These are phyloP conservation scores for Drosophila pseudotakahashii DNA, from an alignment of 2,888 invertebrate species.

Conservation along the genomic window DNA sequence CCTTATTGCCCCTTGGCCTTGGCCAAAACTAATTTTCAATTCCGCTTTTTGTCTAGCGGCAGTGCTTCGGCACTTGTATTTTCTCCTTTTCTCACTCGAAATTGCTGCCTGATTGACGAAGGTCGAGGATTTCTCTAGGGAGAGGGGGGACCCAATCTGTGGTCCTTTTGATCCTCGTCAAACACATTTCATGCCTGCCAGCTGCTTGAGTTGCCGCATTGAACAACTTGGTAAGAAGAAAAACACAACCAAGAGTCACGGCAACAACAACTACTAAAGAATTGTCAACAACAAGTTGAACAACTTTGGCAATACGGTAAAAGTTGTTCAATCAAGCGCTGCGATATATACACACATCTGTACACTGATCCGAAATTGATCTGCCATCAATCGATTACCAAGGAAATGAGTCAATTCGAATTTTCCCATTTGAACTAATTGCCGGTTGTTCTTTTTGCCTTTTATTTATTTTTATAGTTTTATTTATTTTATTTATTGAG, in stretches of 20 bases:
- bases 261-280: conserved; percentile 16
- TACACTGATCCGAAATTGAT: conserved; percentile 26
- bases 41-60: conserved; percentile 71
- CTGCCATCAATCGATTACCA: conserved; percentile 6
- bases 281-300: conserved; percentile 47
- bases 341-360: not conserved
- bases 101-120: conserved; percentile 66
- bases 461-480: too few species aligned
- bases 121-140: conserved; percentile 43
- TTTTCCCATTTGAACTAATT: not conserved
- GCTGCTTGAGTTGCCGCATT: conserved; percentile 30
- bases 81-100: conserved; percentile 19
- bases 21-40: conserved; percentile 57
- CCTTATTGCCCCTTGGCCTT: conserved; percentile 10
- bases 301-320: conserved; percentile 31
- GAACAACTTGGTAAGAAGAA: conserved; percentile 1
- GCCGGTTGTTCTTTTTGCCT: too few species aligned
- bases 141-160: conserved; percentile 14
- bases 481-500: too few species aligned
- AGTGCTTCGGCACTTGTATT: conserved; percentile 72
- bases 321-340: conserved; percentile 38
- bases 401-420: conserved; percentile 10
- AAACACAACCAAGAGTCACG: conserved; percentile 43
- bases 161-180: conserved; percentile 67
- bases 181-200: conserved; percentile 64